Evolutionary conservation across 1,140 invertebrate species (phyloP).

Genomic region (Papilio dardanus): DNA sequence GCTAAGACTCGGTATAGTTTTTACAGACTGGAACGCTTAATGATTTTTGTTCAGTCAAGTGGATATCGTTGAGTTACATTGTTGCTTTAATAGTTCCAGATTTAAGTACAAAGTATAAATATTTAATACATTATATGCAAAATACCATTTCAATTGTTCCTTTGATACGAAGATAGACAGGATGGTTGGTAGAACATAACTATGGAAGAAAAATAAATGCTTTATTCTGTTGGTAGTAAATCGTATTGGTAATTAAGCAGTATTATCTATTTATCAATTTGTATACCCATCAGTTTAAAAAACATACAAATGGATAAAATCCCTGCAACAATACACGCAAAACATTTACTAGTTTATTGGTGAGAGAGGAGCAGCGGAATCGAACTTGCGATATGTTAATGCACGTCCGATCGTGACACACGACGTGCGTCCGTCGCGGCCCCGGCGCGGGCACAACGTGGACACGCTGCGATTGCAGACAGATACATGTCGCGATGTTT

Average conservation of each 20-base stretch:
- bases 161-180: too few relatives aligned
- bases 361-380: constrained; percentile 68
- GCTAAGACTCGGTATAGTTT: neutral
- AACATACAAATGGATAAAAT: neutral
- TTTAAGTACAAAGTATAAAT: neutral
- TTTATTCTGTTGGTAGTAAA: too few relatives aligned
- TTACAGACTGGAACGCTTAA: constrained; percentile 21
- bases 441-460: constrained; percentile 62
- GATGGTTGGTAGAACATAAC: too few relatives aligned
- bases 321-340: constrained; percentile 10
- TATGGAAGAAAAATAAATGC: too few relatives aligned
- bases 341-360: constrained; percentile 41
- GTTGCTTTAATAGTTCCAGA: neutral
- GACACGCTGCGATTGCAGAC: constrained; percentile 59
- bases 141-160: too few relatives aligned
- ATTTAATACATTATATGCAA: too few relatives aligned
- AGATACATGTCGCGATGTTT: constrained; percentile 41
- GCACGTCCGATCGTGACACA: constrained; percentile 77
- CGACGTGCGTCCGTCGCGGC: constrained; percentile 70
- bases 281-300: neutral
- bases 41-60: constrained; percentile 25
- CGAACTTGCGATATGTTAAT: constrained; percentile 78
- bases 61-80: neutral
- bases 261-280: too few relatives aligned
- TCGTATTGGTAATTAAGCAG: too few relatives aligned